Percentiles rank a stretch among this genome's conserved stretches.
phyloP scores from a whole-genome alignment of 2,113 vertebrate species.

The Rhabdomys dilectus region DNA sequence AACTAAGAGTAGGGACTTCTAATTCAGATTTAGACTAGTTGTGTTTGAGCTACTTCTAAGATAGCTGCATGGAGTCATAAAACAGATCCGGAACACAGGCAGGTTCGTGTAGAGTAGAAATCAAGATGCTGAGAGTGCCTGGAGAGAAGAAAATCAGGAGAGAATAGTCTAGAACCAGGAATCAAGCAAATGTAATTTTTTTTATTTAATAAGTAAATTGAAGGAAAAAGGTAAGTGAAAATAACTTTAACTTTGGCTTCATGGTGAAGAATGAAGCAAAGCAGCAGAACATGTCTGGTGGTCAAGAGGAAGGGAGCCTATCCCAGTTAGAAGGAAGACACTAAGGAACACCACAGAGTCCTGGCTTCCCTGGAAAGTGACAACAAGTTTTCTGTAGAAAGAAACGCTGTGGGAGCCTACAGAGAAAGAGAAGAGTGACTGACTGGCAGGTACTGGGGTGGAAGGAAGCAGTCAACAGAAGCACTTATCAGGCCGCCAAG shows the following conservation, averaged over 20 bases:
- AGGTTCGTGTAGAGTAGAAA: background rate
- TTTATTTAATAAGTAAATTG: constrained; percentile 1
- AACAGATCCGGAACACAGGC: background rate
- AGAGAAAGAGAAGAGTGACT: background rate
- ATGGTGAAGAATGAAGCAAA: background rate
- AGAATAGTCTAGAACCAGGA: background rate
- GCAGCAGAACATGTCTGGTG: background rate
- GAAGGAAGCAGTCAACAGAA: background rate
- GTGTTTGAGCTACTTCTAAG: background rate
- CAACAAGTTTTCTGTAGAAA: background rate
- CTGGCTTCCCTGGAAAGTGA: background rate
- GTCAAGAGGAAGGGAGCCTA: background rate
- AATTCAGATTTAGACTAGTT: background rate
- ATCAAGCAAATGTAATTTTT: background rate
- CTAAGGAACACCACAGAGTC: background rate
- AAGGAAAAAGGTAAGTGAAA: background rate
- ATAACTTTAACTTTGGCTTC: background rate
- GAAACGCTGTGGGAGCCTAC: background rate
- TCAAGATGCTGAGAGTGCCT: background rate
- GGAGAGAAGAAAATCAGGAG: background rate
- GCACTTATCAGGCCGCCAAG: background rate
- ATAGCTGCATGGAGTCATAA: background rate
- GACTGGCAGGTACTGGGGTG: background rate
- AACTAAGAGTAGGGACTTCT: background rate
- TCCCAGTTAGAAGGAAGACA: background rate